A percentile compares a stretch with the other conserved stretches of the same genome.
phyloP scores from a whole-genome alignment of 2,113 vertebrate species.

The Oncorhynchus masou region DNA sequence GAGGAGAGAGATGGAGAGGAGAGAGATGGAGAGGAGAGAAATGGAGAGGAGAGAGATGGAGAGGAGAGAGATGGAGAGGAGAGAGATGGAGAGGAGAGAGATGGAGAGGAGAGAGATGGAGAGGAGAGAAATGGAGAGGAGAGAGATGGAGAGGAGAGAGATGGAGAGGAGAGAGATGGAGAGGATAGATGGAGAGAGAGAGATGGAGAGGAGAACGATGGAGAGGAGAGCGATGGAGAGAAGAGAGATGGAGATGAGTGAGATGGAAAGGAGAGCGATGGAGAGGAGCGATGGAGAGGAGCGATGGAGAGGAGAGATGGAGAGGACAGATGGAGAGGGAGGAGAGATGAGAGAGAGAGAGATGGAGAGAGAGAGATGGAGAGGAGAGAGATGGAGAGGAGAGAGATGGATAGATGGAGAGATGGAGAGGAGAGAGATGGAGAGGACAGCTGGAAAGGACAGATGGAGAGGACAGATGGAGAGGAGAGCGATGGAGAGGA shows the following conservation, averaged over 20 bases:
- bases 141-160: neutral
- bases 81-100: neutral
- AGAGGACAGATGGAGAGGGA: neutral
- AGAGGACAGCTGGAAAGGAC: neutral
- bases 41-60: neutral
- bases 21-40: too few species aligned
- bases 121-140: neutral
- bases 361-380: too few species aligned
- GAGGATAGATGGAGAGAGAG: neutral
- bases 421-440: too few species aligned
- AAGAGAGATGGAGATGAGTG: neutral
- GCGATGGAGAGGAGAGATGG: constrained; percentile 20
- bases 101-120: too few species aligned
- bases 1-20: neutral
- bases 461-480: neutral
- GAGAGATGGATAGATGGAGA: too few species aligned
- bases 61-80: neutral
- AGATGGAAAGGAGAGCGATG: constrained; percentile 27
- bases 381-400: too few species aligned
- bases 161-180: neutral
- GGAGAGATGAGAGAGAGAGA: too few species aligned
- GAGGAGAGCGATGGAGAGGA: neutral
- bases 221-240: neutral
- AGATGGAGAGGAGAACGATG: neutral
- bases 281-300: constrained; percentile 33